These are phyloP conservation scores for Neodiprion lecontei DNA, from an alignment of 1,140 invertebrate species.

Conservation along the genomic window DNA sequence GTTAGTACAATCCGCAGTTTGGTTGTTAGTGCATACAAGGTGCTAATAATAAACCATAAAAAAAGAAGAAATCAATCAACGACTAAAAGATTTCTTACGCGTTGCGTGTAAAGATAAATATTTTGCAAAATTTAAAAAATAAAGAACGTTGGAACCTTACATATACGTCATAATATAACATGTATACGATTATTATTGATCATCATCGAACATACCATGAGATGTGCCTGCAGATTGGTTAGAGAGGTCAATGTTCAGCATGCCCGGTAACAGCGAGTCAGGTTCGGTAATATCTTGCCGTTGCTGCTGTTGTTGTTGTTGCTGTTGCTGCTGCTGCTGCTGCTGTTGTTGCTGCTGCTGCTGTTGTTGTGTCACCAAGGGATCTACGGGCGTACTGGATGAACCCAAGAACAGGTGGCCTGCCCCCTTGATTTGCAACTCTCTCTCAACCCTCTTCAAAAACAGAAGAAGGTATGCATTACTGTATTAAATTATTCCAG, in stretches of 20 bases:
- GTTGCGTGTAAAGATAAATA: too few species aligned
- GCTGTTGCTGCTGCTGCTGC: conserved; percentile 18
- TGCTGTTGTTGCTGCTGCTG: conserved; percentile 37
- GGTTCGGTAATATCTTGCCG: conserved; percentile 45
- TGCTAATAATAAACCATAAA: too few species aligned
- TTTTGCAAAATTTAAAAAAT: too few species aligned
- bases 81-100: too few species aligned
- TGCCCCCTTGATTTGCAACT: conserved; percentile 72
- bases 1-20: too few species aligned
- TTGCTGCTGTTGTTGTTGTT: conserved; percentile 28
- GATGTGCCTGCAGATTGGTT: conserved; percentile 40
- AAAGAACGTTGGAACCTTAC: too few species aligned
- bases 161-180: too few species aligned
- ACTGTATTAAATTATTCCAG: not conserved
- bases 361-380: conserved; percentile 40
- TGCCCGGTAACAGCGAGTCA: conserved; percentile 48
- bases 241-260: conserved; percentile 48
- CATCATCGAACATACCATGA: conserved; percentile 37
- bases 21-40: too few species aligned
- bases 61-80: too few species aligned
- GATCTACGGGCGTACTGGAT: conserved; percentile 31
- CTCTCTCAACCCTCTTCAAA: conserved; percentile 73
- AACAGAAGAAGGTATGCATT: conserved; percentile 23
- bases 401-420: conserved; percentile 57
- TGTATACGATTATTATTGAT: too few species aligned